Conservation (phyloP, 2,888 invertebrate genomes). For the Lobophora halterata region DNA sequence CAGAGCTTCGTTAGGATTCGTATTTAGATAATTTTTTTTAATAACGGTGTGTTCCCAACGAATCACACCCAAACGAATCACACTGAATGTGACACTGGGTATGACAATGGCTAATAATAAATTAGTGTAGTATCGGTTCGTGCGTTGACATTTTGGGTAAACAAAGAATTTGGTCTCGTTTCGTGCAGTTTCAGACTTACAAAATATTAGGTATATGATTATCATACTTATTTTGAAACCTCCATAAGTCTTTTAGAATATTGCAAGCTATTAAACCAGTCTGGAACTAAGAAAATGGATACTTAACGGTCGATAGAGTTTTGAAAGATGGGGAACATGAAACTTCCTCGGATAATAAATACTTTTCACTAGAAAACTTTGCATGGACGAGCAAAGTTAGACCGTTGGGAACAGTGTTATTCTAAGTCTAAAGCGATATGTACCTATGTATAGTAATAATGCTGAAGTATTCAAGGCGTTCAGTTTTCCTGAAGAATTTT, state of each 20-base stretch:
- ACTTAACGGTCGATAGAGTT: constrained; percentile 65
- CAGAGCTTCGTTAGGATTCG: constrained; percentile 60
- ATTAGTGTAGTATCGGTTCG: no score
- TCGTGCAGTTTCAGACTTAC: no score
- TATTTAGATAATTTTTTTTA: no score
- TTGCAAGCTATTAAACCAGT: constrained; percentile 12
- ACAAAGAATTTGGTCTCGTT: no score
- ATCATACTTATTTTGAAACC: not conserved
- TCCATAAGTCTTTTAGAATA: constrained; percentile 14
- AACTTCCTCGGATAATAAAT: constrained; percentile 49
- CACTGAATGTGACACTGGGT: no score
- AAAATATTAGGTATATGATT: no score
- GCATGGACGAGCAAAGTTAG: constrained; percentile 41
- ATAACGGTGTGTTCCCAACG: no score
- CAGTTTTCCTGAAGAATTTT: no score
- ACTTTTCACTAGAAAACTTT: constrained; percentile 43
- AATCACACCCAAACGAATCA: no score
- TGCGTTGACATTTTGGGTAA: no score
- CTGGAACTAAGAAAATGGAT: constrained; percentile 53
- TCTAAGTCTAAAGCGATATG: constrained; percentile 12
- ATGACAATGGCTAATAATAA: no score
- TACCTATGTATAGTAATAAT: no score
- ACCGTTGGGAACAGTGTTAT: constrained; percentile 18
- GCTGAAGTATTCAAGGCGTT: constrained; percentile 1
- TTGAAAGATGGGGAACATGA: constrained; percentile 50